Evolutionary conservation across 2,113 vertebrate genomes (phyloP).

Genomic region (Manacus vitellinus): DNA sequence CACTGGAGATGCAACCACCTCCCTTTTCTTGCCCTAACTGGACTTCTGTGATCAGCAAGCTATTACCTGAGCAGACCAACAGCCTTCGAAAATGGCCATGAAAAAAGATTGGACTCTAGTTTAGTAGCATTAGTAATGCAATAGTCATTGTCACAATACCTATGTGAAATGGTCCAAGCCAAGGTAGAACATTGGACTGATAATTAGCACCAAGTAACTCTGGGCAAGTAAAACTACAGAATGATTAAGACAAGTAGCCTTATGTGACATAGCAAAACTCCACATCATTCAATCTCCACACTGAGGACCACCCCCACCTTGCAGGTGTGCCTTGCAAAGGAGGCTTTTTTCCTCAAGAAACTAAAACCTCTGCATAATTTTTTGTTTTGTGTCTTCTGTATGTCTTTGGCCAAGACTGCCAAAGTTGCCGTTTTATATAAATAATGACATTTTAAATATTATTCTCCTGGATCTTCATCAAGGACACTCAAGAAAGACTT

Average conservation of each 20-base stretch:
- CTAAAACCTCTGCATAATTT: not conserved
- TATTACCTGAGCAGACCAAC: not conserved
- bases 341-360: not conserved
- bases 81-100: not conserved
- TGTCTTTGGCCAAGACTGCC: not conserved
- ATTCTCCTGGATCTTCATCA: not conserved
- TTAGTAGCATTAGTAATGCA: not conserved
- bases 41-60: not conserved
- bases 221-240: not conserved
- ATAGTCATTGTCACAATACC: not conserved
- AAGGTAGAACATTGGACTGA: not conserved
- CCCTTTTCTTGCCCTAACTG: not conserved
- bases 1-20: not conserved
- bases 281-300: not conserved
- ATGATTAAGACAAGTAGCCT: not conserved
- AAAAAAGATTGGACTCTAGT: not conserved
- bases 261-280: not conserved
- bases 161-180: not conserved
- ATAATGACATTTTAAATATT: not conserved
- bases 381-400: not conserved
- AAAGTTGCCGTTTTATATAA: not conserved
- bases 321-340: not conserved
- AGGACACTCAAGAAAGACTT: not conserved
- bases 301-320: not conserved
- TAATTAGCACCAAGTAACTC: not conserved